A percentile compares a stretch with the other conserved stretches of the same genome.
phyloP scores from a whole-genome alignment of 2,797 vertebrate genomes.

The Apogon hyalosoma region DNA sequence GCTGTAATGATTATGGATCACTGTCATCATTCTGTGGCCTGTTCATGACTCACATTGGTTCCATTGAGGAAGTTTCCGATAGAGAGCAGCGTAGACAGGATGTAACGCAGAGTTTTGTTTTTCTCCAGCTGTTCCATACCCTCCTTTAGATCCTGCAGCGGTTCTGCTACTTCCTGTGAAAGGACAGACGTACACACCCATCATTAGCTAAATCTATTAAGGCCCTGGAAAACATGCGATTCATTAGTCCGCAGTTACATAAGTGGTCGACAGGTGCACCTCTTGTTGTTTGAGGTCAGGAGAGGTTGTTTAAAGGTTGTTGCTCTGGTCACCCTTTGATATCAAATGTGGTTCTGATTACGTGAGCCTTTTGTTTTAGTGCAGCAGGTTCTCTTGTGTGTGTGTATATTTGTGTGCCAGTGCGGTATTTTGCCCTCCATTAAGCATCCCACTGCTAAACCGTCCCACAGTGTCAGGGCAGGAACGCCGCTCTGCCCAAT shows the following conservation, averaged over 20 bases:
- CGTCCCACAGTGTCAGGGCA: constrained; percentile 15
- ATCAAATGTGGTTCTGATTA: constrained; percentile 53
- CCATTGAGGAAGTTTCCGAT: constrained; percentile 98
- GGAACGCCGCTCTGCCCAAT: constrained; percentile 31
- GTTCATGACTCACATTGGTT: constrained; percentile 89
- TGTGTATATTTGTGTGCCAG: constrained; percentile 40
- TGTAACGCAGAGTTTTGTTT: constrained; percentile 94
- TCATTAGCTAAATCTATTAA: constrained; percentile 47
- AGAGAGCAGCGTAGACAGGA: constrained; percentile 94
- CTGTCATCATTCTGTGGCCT: constrained; percentile 41
- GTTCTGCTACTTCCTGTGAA: constrained; percentile 94
- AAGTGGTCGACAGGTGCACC: constrained; percentile 60
- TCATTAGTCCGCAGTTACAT: constrained; percentile 10
- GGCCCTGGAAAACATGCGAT: constrained; percentile 37
- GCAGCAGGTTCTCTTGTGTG: constrained; percentile 15
- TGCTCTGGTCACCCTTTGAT: constrained; percentile 18
- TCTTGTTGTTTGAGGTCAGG: constrained; percentile 36
- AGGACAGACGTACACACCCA: constrained; percentile 18
- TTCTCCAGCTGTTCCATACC: constrained; percentile 98
- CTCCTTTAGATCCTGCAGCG: constrained; percentile 96
- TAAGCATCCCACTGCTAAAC: constrained; percentile 49
- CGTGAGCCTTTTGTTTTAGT: constrained; percentile 28
- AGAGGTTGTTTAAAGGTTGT: constrained; percentile 41
- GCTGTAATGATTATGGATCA: constrained; percentile 76
- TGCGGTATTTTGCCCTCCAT: constrained; percentile 55